Conservation (phyloP, 1,140 invertebrate species). For the Phortica variegata region DNA sequence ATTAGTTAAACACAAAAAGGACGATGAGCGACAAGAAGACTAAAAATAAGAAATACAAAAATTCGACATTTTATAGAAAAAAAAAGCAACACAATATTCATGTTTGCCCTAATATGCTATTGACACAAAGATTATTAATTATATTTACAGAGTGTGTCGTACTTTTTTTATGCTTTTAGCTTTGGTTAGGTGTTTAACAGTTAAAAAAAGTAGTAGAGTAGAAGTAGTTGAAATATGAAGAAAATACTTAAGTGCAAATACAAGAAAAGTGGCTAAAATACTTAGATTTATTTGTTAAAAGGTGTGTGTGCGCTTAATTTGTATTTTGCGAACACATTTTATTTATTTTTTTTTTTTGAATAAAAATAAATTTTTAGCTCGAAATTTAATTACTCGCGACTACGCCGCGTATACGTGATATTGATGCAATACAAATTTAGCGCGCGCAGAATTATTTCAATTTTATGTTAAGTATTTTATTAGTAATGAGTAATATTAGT, state of each 20-base stretch:
- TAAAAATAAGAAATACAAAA: too few species aligned
- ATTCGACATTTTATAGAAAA: too few species aligned
- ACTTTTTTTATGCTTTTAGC: too few species aligned
- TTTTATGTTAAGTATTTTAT: constrained; percentile 23
- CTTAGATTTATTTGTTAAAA: constrained; percentile 15
- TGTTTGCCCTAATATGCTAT: constrained; percentile 10
- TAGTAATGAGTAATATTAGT: constrained; percentile 25
- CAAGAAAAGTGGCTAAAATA: constrained; percentile 18
- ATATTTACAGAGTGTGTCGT: constrained; percentile 41
- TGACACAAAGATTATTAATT: constrained; percentile 7
- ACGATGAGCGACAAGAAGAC: too few species aligned
- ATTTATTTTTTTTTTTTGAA: constrained; percentile 17
- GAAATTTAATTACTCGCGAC: neutral
- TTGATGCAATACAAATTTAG: too few species aligned
- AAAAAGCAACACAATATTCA: constrained; percentile 10
- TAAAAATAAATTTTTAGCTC: constrained; percentile 4
- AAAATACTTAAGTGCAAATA: constrained; percentile 15
- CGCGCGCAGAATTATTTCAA: neutral
- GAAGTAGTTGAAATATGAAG: constrained; percentile 14
- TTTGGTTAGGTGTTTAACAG: constrained; percentile 35
- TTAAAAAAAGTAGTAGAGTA: constrained; percentile 10
- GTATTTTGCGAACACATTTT: constrained; percentile 6
- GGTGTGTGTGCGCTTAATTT: neutral
- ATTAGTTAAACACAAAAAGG: too few species aligned
- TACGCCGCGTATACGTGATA: too few species aligned